Evolutionary conservation across 2,888 invertebrate genomes (phyloP).

Genomic region (Loripinus fragilis): DNA sequence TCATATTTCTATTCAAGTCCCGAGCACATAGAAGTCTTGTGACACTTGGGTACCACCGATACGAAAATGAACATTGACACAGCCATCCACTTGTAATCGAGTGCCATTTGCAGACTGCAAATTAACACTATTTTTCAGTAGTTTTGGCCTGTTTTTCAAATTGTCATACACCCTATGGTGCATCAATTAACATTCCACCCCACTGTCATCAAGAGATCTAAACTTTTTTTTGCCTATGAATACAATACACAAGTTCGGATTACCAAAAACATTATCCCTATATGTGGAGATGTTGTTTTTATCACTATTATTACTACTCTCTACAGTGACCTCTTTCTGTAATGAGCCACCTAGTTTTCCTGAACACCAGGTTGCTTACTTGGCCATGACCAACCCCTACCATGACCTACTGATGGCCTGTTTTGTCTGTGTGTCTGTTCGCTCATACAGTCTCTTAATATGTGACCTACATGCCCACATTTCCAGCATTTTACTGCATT

Average conservation of each 20-base stretch:
- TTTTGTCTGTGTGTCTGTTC: too few relatives aligned
- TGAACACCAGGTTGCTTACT: too few relatives aligned
- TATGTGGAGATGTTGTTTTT: too few relatives aligned
- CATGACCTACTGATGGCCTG: too few relatives aligned
- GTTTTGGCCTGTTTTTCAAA: constrained; percentile 26
- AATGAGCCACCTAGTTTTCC: too few relatives aligned
- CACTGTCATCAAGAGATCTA: constrained; percentile 35
- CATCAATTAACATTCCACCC: constrained; percentile 33
- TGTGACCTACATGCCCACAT: too few relatives aligned
- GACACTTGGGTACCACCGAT: constrained; percentile 27
- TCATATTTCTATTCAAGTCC: constrained; percentile 32
- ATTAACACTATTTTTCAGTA: constrained; percentile 8
- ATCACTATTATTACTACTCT: too few relatives aligned
- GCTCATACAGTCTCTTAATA: too few relatives aligned
- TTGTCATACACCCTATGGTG: constrained; percentile 33
- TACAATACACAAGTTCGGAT: constrained; percentile 34
- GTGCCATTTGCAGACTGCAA: constrained; percentile 31
- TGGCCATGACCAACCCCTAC: too few relatives aligned
- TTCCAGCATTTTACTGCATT: too few relatives aligned
- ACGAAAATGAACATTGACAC: constrained; percentile 15
- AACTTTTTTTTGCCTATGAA: constrained; percentile 30
- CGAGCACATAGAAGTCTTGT: constrained; percentile 26
- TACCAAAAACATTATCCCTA: too few relatives aligned
- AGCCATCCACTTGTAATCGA: constrained; percentile 24
- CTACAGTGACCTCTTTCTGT: too few relatives aligned